Evolutionary conservation across 2,797 vertebrate genomes (phyloP), one percentile per base, ranked within the genome.

Genomic region (Oreonectes daqikongensis): DNA sequence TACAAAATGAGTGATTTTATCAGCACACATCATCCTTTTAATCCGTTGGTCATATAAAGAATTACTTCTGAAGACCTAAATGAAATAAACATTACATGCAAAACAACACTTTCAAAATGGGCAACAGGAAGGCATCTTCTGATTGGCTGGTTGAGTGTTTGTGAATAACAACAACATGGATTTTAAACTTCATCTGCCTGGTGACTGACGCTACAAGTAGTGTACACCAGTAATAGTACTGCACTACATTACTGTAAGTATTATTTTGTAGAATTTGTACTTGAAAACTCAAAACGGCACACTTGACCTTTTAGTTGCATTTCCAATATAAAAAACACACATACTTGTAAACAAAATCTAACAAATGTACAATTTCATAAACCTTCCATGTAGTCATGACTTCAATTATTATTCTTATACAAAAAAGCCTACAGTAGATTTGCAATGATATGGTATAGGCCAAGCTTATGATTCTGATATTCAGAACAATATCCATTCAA

Each of bases 1-100:
- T 20, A 61, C 8, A 60, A 60, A 32, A 18, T n/a, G 0, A 32
- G 22, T 26, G 55, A 28, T 65, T 53, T 64, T 68, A 53, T 4
- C 63, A 26, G 53, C 26, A 60, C 68, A 57, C 69, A 65, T 59
- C 55, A 59, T 1, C 1, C 28, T 60, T 59, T 30, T 32, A 60
- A 46, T 46, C 44, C 12, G 40, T 14, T 42, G 40, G 40, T 15
- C 40, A 42, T 42, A 42, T 42, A 46, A 24, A 72, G 72, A 79
- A 20, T 18, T 42, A 50, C 53, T 66, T 60, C 12, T 35, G 8
- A 72, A 70, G 17, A 60, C 57, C 28, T 9, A n/a, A 30, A n/a
- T 9, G 5, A 32, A 60, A 20, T n/a, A 61, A 35, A 61, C 8
- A 61, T 15, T 5, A 55, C 59, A 12, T 11, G 15, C 20, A 24